A percentile compares a stretch with the other conserved stretches of the same genome.
phyloP scores from a whole-genome alignment of 2,113 vertebrate genomes.

The Loxodonta africana region DNA sequence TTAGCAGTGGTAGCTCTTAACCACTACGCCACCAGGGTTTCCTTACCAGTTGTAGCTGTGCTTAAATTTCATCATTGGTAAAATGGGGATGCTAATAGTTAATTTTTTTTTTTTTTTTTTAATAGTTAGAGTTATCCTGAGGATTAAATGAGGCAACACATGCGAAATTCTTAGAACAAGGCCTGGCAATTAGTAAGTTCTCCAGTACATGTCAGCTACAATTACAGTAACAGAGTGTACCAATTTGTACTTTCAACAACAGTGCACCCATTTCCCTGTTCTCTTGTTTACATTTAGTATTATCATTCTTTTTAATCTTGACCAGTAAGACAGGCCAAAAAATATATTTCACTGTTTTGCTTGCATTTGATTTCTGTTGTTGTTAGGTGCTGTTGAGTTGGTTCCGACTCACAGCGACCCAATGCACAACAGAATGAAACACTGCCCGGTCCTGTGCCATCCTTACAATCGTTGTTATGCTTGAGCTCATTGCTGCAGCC shows the following conservation, averaged over 20 bases:
- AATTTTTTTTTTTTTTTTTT: no score
- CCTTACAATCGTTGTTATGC: no score
- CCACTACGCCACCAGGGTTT: no score
- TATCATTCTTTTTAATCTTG: neutral
- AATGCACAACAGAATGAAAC: no score
- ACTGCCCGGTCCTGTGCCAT: no score
- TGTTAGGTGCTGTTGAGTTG: no score
- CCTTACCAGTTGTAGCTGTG: neutral
- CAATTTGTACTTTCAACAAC: neutral
- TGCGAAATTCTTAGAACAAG: neutral
- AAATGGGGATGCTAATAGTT: neutral
- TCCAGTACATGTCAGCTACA: neutral
- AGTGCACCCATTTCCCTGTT: neutral
- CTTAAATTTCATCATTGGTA: conserved; percentile 19
- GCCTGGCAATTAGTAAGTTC: neutral
- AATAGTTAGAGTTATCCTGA: neutral
- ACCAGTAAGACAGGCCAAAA: neutral
- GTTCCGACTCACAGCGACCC: no score
- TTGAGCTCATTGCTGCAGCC: no score
- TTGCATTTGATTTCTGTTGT: neutral
- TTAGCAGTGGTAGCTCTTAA: no score
- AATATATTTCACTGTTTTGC: neutral
- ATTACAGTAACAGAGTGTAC: neutral
- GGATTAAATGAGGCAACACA: neutral
- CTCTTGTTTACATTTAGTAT: neutral